Base-by-base conservation (phyloP, 1,140 invertebrate species). In the Sweltsa coloradensis region DNA sequence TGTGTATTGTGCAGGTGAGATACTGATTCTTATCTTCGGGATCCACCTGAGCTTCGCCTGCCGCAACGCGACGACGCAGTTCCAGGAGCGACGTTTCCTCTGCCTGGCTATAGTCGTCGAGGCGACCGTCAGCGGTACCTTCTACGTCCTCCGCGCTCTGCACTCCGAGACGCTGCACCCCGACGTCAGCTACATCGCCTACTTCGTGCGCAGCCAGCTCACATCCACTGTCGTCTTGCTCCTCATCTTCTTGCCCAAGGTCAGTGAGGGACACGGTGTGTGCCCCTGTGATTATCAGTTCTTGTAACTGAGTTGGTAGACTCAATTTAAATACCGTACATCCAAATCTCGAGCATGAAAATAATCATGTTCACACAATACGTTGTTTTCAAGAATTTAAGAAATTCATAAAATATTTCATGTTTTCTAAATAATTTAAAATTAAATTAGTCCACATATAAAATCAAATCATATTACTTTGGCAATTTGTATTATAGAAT, bases 51-150 rank as follows among this genome's bases (percentile, higher is more conserved):
- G 86, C 16, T 83, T 86, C 57, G 83, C 85, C 31, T 76, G 81
- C 27, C 65, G 83, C 11, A 87, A 89, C 60, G 89, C 89, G n/a
- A 77, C 81, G 43, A 85, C 83, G 3, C 85, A 87, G 52, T 84
- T 80, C 57, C 73, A 82, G 55, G 89, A 90, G 64, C 76, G 87
- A 25, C 73, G 77, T 19, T 89, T 81, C 64, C 73, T 93, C 27
- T 79, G 83, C 40, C 74, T 78, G 26, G 79, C 85, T 14, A 74
- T 92, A 34, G 75, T 75, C 53, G 67, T 83, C 45, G 90, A 94
- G 64, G 74, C 79, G 23, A 53, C 81, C 6, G 69, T 87, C 22
- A 88, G 85, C 52, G 69, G 75, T 7, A 64, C 73, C 23, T 80
- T 80, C 59, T 82, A 87, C 63, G 59, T 81, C 27, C 63, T 78